A percentile compares a stretch with the other conserved stretches of the same genome.
These are phyloP conservation scores for Nemoura dubitans DNA, from an alignment of 2,888 invertebrate genomes.

Conservation along the genomic window DNA sequence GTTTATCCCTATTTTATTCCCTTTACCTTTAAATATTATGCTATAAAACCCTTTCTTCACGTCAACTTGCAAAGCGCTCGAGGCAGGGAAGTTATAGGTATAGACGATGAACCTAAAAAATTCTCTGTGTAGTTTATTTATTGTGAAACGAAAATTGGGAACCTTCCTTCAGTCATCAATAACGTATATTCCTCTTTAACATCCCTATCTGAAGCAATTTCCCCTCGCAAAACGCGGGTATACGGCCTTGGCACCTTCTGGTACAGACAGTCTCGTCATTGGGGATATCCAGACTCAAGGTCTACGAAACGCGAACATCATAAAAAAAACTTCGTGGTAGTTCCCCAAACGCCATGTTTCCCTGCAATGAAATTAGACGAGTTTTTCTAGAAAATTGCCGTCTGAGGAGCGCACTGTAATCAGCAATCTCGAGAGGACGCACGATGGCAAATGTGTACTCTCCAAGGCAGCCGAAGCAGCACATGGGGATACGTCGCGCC, in stretches of 20 bases:
- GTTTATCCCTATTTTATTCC: not conserved
- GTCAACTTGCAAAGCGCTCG: not conserved
- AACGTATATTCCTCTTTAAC: too few species aligned
- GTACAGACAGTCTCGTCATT: not conserved
- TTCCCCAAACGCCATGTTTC: not conserved
- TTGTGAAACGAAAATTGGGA: too few species aligned
- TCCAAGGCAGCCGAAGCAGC: too few species aligned
- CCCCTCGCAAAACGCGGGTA: too few species aligned
- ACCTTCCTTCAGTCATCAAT: too few species aligned
- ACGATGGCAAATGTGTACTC: too few species aligned
- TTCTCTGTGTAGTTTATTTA: not conserved
- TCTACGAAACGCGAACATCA: not conserved
- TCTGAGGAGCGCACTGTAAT: too few species aligned
- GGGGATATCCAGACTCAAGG: not conserved
- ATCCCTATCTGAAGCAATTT: too few species aligned
- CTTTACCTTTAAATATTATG: not conserved
- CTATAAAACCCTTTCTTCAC: constrained; percentile 7
- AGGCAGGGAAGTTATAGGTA: not conserved
- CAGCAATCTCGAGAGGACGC: too few species aligned
- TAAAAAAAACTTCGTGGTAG: not conserved
- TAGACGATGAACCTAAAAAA: not conserved
- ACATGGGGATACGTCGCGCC: too few species aligned
- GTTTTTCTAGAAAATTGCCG: not conserved
- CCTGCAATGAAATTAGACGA: not conserved
- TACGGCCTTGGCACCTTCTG: not conserved